A percentile compares a stretch with the other conserved stretches of the same genome.
Conservation (phyloP, 2,113 vertebrate species). For the Callipepla squamata region DNA sequence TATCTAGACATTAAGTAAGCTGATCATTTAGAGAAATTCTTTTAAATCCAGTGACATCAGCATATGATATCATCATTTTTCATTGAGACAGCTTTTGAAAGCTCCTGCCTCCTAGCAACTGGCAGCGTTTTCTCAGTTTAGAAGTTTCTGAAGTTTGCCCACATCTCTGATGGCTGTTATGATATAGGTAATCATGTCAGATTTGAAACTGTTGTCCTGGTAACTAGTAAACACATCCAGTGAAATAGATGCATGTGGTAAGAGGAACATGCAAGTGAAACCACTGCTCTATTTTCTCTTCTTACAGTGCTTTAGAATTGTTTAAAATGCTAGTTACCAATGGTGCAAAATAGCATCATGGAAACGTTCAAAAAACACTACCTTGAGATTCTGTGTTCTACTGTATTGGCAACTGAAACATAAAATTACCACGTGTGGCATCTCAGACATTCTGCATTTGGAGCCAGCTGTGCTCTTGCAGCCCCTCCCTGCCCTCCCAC, state of each 20-base stretch:
- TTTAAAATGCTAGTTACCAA: not conserved
- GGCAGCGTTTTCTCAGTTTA: constrained; percentile 14
- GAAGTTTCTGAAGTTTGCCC: constrained; percentile 45
- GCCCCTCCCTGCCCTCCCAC: not conserved
- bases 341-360: not conserved
- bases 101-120: constrained; percentile 23
- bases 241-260: not conserved
- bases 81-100: constrained; percentile 17
- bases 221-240: constrained; percentile 8
- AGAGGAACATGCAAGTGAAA: not conserved
- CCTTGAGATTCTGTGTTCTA: not conserved
- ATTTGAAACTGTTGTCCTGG: constrained; percentile 35
- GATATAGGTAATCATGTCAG: constrained; percentile 47
- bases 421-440: not conserved
- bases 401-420: not conserved
- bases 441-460: not conserved
- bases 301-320: not conserved
- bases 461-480: not conserved
- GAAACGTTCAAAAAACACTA: not conserved
- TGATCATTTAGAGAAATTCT: not conserved
- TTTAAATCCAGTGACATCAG: not conserved
- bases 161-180: constrained; percentile 16
- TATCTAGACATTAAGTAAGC: constrained; percentile 4
- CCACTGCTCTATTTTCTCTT: not conserved
- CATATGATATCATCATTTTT: constrained; percentile 15